phyloP scores from a whole-genome alignment of 2,797 vertebrate species.

The Rhabdomys pumilio region DNA sequence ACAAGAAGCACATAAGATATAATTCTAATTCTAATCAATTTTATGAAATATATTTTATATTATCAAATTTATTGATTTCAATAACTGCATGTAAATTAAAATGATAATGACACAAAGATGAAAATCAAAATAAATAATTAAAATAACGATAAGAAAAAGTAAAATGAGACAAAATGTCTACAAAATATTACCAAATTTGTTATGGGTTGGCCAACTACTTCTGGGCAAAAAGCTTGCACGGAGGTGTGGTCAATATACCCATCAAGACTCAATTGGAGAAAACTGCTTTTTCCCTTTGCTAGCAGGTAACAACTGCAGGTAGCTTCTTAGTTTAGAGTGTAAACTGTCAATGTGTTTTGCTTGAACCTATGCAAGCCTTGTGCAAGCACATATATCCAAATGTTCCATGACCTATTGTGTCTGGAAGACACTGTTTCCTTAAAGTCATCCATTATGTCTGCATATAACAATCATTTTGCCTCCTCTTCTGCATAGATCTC shows the following conservation, averaged over 20 bases:
- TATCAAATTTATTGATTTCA: not conserved
- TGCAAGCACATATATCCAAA: not conserved
- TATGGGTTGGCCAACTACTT: not conserved
- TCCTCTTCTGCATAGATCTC: not conserved
- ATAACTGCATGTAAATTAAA: not conserved
- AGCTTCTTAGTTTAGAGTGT: not conserved
- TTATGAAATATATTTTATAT: no score
- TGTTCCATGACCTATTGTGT: not conserved
- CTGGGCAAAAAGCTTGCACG: no score
- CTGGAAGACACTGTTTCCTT: not conserved
- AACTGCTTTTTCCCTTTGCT: not conserved
- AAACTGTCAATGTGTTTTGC: not conserved
- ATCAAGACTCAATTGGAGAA: not conserved
- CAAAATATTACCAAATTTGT: not conserved
- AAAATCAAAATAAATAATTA: not conserved
- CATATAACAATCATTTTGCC: not conserved
- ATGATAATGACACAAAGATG: not conserved
- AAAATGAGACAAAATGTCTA: not conserved
- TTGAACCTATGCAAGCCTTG: not conserved
- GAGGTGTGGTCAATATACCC: no score
- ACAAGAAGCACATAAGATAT: not conserved
- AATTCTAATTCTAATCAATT: not conserved
- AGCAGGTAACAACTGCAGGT: not conserved
- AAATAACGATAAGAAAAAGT: not conserved
- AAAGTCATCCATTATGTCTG: not conserved